Base-by-base conservation (phyloP, 2,797 vertebrate species). In the Alca torda region DNA sequence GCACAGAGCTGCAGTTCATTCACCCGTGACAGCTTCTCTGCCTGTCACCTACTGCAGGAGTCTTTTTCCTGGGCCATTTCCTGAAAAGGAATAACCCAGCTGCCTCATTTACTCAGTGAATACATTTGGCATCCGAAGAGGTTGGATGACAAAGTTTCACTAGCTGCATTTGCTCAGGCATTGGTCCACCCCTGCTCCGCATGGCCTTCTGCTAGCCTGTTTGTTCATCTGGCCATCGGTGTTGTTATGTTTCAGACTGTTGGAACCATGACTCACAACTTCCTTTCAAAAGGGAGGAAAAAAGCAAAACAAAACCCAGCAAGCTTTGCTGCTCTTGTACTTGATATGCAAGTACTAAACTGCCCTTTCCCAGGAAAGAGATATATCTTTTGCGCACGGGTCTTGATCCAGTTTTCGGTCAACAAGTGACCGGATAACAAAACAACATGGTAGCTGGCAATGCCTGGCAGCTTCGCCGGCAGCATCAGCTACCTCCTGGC, bases 11-110 rank as follows among this genome's bases (percentile, higher is more conserved):
- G 30, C 11, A 2, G 17, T 39, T 51, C 23, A 2, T 92, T 87
- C 84, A 37, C 85, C 57, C 12, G 3, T 51, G 74, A 75, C 61
- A 90, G 48, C 67, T 94, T 84, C 82, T 73, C 80, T 73, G 82
- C 84, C 45, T 93, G 69, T 93, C 45, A 3, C 79, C 59, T 94
- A 50, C 92, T 53, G 82, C 3, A 95, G 43, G 73, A 78, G 85
- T 30, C 25, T 78, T 84, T 78, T 76, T 56, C 61, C 77, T 33
- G 18, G 76, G 74, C 53, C 82, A 76, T 93, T 94, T 94, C 54
- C 88, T 90, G 82, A 63, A 96, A 93, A 96, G 63, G 68, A 92
- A 18, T 80, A 92, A 57, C 28, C 57, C 70, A 95, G 89, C 37
- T 90, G 89, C 68, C 78, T 87, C 68, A 43, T 95, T 82, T 90